These are phyloP conservation scores for Acleris laterana DNA, from an alignment of 2,888 invertebrate genomes.

Conservation along the genomic window DNA sequence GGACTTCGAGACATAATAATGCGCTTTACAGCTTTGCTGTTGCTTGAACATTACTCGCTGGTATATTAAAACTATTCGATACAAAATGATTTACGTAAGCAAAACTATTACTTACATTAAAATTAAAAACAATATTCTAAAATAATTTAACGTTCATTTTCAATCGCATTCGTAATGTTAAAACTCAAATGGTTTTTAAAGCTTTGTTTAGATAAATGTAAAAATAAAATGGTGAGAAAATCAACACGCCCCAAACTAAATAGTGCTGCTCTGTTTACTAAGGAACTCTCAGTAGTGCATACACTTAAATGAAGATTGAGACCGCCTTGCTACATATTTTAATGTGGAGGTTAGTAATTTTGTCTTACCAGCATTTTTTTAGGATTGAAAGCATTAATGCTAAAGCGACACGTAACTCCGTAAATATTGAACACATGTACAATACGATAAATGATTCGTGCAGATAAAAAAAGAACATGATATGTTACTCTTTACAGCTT, in stretches of 20 bases:
- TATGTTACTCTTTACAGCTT: too few species aligned
- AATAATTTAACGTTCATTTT: background rate
- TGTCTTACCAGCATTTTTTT: too few species aligned
- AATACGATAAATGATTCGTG: too few species aligned
- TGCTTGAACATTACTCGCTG: background rate
- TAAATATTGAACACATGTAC: too few species aligned
- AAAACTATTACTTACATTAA: slow-evolving; percentile 2
- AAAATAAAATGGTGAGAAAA: slow-evolving; percentile 18
- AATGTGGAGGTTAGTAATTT: too few species aligned
- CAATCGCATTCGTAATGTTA: slow-evolving; percentile 14
- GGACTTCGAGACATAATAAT: too few species aligned
- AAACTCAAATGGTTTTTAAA: slow-evolving; percentile 13
- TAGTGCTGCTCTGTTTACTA: background rate
- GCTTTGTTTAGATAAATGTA: slow-evolving; percentile 14
- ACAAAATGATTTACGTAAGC: background rate
- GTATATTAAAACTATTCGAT: slow-evolving; percentile 4
- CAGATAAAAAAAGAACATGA: too few species aligned
- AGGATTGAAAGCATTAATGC: too few species aligned
- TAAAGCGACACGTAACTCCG: too few species aligned
- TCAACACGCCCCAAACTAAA: slow-evolving; percentile 3
- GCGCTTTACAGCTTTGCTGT: too few species aligned
- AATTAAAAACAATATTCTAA: background rate
- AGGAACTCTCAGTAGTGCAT: slow-evolving; percentile 1
- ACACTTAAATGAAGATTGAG: background rate
- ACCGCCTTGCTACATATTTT: too few species aligned